Evolutionary conservation across 2,797 vertebrate genomes (phyloP).

Genomic region (Telmatherina bonti): DNA sequence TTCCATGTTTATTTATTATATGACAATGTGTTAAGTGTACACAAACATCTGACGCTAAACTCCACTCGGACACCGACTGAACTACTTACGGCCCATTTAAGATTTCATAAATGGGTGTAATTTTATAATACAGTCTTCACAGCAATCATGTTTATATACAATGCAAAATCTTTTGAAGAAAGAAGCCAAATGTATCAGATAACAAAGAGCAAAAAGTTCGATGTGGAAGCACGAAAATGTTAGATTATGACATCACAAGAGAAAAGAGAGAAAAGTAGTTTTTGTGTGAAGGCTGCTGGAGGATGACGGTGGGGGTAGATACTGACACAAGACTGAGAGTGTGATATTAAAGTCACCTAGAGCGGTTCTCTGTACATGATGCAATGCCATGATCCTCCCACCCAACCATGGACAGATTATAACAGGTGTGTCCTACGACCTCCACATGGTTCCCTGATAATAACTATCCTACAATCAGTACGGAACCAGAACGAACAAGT

Average conservation of each 20-base stretch:
- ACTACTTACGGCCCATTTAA: constrained; percentile 84
- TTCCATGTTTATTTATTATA: constrained; percentile 96
- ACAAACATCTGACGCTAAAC: constrained; percentile 87
- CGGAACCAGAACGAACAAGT: constrained; percentile 56
- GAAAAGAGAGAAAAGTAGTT: constrained; percentile 56
- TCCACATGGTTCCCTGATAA: constrained; percentile 49
- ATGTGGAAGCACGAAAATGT: constrained; percentile 79
- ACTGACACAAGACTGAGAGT: constrained; percentile 41
- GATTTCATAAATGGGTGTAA: constrained; percentile 78
- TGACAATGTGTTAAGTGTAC: constrained; percentile 90
- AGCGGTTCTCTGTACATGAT: constrained; percentile 57
- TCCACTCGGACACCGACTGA: constrained; percentile 86
- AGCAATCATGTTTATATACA: constrained; percentile 91
- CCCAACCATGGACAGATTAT: constrained; percentile 42
- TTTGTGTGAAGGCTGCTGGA: constrained; percentile 58
- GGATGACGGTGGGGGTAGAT: constrained; percentile 50
- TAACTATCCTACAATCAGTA: constrained; percentile 63
- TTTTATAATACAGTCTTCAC: constrained; percentile 85
- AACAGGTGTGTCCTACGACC: constrained; percentile 37
- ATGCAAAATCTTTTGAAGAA: constrained; percentile 78
- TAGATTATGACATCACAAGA: constrained; percentile 51
- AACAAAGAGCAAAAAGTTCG: constrained; percentile 40
- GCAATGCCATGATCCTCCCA: constrained; percentile 39
- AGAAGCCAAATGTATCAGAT: constrained; percentile 60
- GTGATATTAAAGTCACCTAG: constrained; percentile 45